Percentiles rank a stretch among this genome's conserved stretches.
Evolutionary conservation across 30 jellyfish, hydroid and myxozoan genomes (phyloP).

Genomic region (Mastigias papua): DNA sequence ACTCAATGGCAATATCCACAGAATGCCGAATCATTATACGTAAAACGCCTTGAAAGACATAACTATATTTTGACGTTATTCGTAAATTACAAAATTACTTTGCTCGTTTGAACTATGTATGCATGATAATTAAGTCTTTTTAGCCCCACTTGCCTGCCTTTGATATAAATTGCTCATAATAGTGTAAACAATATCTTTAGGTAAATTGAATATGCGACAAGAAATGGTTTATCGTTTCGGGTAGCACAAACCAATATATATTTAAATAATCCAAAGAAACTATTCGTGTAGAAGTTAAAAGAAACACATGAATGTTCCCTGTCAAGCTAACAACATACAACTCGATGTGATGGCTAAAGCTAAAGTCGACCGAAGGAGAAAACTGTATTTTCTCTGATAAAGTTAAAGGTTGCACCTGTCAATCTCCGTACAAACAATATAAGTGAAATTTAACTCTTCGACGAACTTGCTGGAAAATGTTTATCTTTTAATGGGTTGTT

Average conservation of each 20-base stretch:
- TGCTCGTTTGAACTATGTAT: not conserved
- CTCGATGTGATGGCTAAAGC: too few species aligned
- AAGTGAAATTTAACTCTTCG: constrained; percentile 35
- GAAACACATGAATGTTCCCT: too few species aligned
- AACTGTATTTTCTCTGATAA: not conserved
- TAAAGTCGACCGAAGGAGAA: too few species aligned
- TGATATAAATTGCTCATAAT: not conserved
- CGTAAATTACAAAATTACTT: not conserved
- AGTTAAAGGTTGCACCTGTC: not conserved
- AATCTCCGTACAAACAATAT: constrained; percentile 2
- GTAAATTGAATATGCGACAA: too few species aligned
- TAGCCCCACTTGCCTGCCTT: not conserved
- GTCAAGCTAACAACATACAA: too few species aligned
- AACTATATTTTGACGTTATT: not conserved
- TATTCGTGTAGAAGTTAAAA: too few species aligned
- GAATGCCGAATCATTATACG: too few species aligned
- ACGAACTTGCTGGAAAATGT: constrained; percentile 27
- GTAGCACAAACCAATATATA: too few species aligned
- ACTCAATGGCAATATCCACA: too few species aligned
- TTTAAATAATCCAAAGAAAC: too few species aligned
- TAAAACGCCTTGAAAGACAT: too few species aligned
- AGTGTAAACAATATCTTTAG: not conserved
- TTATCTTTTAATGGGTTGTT: constrained; percentile 65
- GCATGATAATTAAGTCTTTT: not conserved
- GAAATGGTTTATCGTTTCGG: too few species aligned